These are phyloP conservation scores for Tetropium fuscum DNA, from an alignment of 2,888 invertebrate species.

Conservation along the genomic window DNA sequence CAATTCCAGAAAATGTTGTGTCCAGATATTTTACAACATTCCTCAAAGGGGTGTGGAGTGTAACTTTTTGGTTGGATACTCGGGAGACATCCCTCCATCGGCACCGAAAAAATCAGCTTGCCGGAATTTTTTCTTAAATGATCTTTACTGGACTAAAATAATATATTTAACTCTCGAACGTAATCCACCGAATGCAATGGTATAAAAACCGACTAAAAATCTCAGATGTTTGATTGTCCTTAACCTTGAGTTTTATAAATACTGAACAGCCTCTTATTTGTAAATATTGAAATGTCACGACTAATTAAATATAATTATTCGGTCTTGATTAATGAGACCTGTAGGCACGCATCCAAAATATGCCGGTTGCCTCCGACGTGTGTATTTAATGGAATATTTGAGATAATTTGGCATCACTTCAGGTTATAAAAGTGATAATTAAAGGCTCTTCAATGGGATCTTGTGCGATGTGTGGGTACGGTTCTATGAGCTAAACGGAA, in stretches of 20 bases:
- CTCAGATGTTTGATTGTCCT: no score
- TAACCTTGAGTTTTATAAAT: slow-evolving; percentile 2
- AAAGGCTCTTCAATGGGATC: slow-evolving; percentile 39
- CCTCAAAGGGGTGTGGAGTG: no score
- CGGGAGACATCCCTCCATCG: no score
- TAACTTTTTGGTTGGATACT: no score
- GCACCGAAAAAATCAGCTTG: no score
- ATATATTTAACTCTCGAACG: no score
- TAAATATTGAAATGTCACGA: neutral
- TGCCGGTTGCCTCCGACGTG: slow-evolving; percentile 13
- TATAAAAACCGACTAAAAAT: no score
- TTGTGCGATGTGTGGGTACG: slow-evolving; percentile 34
- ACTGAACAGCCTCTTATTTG: neutral
- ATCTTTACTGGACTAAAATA: no score
- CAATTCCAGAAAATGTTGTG: no score
- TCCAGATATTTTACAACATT: no score
- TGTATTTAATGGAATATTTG: slow-evolving; percentile 6
- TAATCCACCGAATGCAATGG: no score
- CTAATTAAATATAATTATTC: slow-evolving; percentile 12
- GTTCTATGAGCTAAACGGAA: slow-evolving; percentile 49
- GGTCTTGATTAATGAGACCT: slow-evolving; percentile 10
- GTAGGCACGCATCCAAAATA: slow-evolving; percentile 18
- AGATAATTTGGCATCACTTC: slow-evolving; percentile 36
- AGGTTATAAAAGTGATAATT: slow-evolving; percentile 30
- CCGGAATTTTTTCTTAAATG: no score